A percentile compares a stretch with the other conserved stretches of the same genome.
These are phyloP conservation scores for Drosophila aff. DNA, from an alignment of 1,140 invertebrate species.

Conservation along the genomic window DNA sequence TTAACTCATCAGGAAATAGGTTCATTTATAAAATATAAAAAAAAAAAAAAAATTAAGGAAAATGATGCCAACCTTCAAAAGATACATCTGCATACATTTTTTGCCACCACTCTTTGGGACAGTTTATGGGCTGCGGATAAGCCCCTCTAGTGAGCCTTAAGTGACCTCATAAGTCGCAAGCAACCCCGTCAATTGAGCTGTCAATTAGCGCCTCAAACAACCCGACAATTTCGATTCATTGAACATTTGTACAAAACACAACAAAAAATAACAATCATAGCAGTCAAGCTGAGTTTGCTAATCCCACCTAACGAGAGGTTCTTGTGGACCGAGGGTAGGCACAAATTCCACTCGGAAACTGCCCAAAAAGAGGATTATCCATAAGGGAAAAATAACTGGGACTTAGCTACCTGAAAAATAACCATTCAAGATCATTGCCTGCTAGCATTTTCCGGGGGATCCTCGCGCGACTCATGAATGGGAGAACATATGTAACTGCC, in stretches of 20 bases:
- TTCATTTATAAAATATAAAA: no score
- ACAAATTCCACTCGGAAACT: conserved; percentile 11
- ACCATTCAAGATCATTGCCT: conserved; percentile 23
- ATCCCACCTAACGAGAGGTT: conserved; percentile 42
- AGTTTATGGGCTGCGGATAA: conserved; percentile 26
- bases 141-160: conserved; percentile 42
- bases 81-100: conserved; percentile 2
- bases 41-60: background rate
- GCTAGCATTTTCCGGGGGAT: conserved; percentile 12
- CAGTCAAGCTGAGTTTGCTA: conserved; percentile 57
- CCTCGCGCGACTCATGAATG: conserved; percentile 3
- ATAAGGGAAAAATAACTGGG: background rate
- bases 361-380: conserved; percentile 25
- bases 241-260: conserved; percentile 14
- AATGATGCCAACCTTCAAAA: no score
- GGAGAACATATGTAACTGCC: conserved; percentile 69
- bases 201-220: conserved; percentile 48
- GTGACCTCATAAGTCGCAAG: conserved; percentile 46
- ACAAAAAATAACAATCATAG: conserved; percentile 31
- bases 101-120: background rate
- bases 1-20: no score
- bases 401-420: conserved; percentile 46
- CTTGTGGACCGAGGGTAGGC: conserved; percentile 12
- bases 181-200: conserved; percentile 43
- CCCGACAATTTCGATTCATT: conserved; percentile 48